Conservation (phyloP, 2,888 invertebrate species). For the Horisme vitalbata region DNA sequence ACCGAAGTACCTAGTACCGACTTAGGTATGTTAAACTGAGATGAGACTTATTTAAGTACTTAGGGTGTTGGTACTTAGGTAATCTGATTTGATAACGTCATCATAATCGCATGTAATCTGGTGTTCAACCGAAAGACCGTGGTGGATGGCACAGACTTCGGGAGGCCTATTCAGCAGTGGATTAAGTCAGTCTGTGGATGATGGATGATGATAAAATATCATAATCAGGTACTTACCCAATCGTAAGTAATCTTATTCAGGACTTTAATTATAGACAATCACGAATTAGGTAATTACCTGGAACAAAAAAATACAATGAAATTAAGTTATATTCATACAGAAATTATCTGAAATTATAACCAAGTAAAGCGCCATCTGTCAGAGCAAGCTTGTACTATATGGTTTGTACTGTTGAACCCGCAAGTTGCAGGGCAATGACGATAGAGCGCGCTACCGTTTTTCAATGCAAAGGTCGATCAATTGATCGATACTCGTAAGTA, state of each 20-base stretch:
- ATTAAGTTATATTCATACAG: neutral
- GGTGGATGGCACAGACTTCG: too few species aligned
- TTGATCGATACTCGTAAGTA: too few species aligned
- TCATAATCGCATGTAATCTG: neutral
- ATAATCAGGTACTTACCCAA: too few species aligned
- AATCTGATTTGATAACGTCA: neutral
- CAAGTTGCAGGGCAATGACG: slow-evolving; percentile 8
- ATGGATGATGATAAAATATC: too few species aligned
- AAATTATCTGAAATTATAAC: slow-evolving; percentile 1
- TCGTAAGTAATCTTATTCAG: too few species aligned
- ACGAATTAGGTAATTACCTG: slow-evolving; percentile 37
- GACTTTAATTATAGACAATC: neutral
- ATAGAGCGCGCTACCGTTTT: slow-evolving; percentile 39
- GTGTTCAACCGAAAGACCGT: too few species aligned
- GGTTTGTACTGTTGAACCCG: slow-evolving; percentile 1
- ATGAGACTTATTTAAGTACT: too few species aligned
- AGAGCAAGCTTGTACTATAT: slow-evolving; percentile 28
- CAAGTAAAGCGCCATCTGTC: slow-evolving; percentile 45
- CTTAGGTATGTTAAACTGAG: too few species aligned
- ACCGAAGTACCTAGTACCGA: too few species aligned
- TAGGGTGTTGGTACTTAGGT: neutral
- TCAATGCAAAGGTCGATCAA: neutral
- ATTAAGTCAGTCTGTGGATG: too few species aligned
- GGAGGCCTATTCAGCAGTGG: too few species aligned
- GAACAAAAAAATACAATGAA: slow-evolving; percentile 28